Conservation (phyloP, 2,888 invertebrate genomes). For the Pseudolycoriella hygida region DNA sequence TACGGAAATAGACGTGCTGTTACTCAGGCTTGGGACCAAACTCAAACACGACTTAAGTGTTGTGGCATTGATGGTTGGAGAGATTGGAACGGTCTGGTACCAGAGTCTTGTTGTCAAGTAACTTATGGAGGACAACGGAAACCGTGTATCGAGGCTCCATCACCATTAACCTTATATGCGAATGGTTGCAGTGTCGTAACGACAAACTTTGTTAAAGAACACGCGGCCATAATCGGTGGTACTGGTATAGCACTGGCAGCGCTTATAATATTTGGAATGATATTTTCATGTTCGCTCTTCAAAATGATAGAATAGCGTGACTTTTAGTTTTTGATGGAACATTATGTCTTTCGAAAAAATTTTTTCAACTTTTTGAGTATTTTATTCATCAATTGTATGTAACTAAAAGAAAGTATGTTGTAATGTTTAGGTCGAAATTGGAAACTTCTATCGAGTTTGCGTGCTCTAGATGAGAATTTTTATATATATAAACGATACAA, state of each 20-base stretch:
- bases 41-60: constrained; percentile 68
- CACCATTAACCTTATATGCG: constrained; percentile 32
- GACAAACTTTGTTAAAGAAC: constrained; percentile 50
- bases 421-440: too few relatives aligned
- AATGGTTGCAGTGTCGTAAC: constrained; percentile 61
- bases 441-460: too few relatives aligned
- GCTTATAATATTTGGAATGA: constrained; percentile 69
- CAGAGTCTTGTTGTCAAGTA: constrained; percentile 61
- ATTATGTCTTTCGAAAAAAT: too few relatives aligned
- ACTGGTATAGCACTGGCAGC: constrained; percentile 70
- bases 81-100: constrained; percentile 57
- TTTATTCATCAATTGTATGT: too few relatives aligned
- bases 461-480: too few relatives aligned
- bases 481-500: too few relatives aligned
- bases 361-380: too few relatives aligned
- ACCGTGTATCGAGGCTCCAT: constrained; percentile 23
- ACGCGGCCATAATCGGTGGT: constrained; percentile 64
- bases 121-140: constrained; percentile 31
- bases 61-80: constrained; percentile 62
- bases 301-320: constrained; percentile 53
- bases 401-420: too few relatives aligned
- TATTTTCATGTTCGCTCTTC: constrained; percentile 70
- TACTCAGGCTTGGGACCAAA: constrained; percentile 73
- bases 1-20: constrained; percentile 47
- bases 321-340: too few relatives aligned